Conservation (phyloP, 2,113 vertebrate species). For the Andinoacara biseriatus region DNA sequence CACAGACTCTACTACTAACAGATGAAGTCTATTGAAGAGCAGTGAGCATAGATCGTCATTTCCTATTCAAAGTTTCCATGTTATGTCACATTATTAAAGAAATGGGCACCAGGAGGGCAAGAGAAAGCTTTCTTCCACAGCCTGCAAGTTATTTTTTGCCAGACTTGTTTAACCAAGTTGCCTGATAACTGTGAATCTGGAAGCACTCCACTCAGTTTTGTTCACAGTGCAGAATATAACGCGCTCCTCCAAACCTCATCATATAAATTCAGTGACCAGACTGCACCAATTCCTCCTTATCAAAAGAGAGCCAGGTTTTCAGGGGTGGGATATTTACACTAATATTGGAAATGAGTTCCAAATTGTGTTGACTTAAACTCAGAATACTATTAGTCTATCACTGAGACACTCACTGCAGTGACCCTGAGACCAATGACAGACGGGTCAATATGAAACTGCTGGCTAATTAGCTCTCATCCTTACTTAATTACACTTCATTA, state of each 20-base stretch:
- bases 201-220: not conserved
- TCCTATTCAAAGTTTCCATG: not conserved
- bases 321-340: not conserved
- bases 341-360: not conserved
- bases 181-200: not conserved
- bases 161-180: not conserved
- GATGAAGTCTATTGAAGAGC: not conserved
- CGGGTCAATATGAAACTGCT: not conserved
- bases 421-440: not conserved
- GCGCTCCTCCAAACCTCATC: not conserved
- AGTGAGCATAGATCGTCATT: not conserved
- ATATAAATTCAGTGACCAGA: not conserved
- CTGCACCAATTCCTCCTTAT: not conserved
- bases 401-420: not conserved
- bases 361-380: not conserved
- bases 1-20: not conserved
- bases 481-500: too few relatives aligned
- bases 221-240: not conserved
- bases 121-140: not conserved
- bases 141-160: not conserved
- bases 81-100: not conserved
- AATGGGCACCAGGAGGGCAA: not conserved
- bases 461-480: not conserved
- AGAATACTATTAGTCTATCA: not conserved
- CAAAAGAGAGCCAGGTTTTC: not conserved